Conservation (phyloP, 2,797 vertebrate species). For the Danio kyathit region DNA sequence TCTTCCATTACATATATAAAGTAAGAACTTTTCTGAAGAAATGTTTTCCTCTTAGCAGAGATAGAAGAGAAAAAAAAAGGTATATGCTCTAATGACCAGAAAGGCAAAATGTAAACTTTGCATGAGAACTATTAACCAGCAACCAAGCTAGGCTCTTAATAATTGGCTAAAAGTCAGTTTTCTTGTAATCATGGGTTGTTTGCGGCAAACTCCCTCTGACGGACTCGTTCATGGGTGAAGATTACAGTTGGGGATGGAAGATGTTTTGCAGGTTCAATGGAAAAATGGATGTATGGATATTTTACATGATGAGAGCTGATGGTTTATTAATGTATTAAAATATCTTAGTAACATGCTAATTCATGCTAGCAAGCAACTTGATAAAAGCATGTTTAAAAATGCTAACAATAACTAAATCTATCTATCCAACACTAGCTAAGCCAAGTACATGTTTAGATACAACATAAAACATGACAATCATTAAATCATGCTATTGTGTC, state of each 20-base stretch:
- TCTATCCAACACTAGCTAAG: no score
- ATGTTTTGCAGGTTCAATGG: conserved; percentile 45
- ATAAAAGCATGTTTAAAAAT: no score
- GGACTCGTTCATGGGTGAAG: conserved; percentile 19
- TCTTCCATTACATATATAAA: conserved; percentile 50
- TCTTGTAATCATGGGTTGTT: conserved; percentile 12
- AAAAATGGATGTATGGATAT: conserved; percentile 47
- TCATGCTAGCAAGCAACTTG: no score
- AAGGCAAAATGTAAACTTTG: conserved; percentile 1
- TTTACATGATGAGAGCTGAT: conserved; percentile 57
- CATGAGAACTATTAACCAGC: background rate
- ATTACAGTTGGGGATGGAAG: conserved; percentile 50
- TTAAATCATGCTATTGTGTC: no score
- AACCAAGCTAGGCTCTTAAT: background rate
- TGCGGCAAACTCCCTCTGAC: background rate
- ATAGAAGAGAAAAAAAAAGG: conserved; percentile 6
- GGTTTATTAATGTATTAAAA: no score
- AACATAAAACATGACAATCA: no score
- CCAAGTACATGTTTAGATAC: no score
- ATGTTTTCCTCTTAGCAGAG: conserved; percentile 18
- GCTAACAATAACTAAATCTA: no score
- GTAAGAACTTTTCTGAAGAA: conserved; percentile 33
- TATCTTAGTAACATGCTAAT: no score
- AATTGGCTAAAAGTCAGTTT: conserved; percentile 27
- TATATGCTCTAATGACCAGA: conserved; percentile 22